Evolutionary conservation across 2,113 vertebrate genomes (phyloP).

Genomic region (Seriola rivoliana): DNA sequence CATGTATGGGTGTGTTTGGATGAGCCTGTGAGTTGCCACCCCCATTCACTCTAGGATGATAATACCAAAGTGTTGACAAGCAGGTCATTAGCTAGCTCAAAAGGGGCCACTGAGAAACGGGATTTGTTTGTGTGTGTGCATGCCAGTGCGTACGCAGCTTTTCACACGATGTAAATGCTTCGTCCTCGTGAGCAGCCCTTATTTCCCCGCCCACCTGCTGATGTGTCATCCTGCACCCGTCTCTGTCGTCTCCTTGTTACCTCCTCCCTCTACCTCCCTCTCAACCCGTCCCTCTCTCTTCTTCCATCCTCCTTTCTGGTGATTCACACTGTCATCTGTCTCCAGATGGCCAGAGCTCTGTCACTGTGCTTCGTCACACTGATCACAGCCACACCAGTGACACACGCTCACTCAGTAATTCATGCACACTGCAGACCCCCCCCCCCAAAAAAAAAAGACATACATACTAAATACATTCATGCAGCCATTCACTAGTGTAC

Average conservation of each 20-base stretch:
- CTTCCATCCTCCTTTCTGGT: conserved; percentile 51
- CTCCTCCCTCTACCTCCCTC: conserved; percentile 23
- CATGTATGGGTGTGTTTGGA: conserved; percentile 43
- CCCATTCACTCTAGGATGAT: conserved; percentile 58
- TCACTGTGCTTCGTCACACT: conserved; percentile 72
- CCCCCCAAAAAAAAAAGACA: background rate
- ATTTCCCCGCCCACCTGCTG: conserved; percentile 42
- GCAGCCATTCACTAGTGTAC: background rate
- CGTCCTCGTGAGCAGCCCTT: conserved; percentile 26
- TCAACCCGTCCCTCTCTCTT: background rate
- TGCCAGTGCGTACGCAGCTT: background rate
- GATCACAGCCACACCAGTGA: conserved; percentile 59
- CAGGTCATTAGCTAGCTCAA: conserved; percentile 60
- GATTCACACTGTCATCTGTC: conserved; percentile 77
- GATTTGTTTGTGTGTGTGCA: background rate
- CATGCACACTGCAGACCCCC: conserved; percentile 22
- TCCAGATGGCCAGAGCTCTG: conserved; percentile 79
- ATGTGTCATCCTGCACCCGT: conserved; percentile 35
- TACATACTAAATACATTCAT: background rate
- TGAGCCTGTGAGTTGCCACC: conserved; percentile 45
- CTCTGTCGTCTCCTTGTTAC: conserved; percentile 20
- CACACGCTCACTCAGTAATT: conserved; percentile 23
- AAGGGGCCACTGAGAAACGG: conserved; percentile 23
- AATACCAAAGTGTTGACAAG: conserved; percentile 68
- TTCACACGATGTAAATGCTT: conserved; percentile 9